A percentile compares a stretch with the other conserved stretches of the same genome.
These are phyloP conservation scores for Trichonephila inaurata DNA, from an alignment of 1,140 invertebrate species.

Conservation along the genomic window DNA sequence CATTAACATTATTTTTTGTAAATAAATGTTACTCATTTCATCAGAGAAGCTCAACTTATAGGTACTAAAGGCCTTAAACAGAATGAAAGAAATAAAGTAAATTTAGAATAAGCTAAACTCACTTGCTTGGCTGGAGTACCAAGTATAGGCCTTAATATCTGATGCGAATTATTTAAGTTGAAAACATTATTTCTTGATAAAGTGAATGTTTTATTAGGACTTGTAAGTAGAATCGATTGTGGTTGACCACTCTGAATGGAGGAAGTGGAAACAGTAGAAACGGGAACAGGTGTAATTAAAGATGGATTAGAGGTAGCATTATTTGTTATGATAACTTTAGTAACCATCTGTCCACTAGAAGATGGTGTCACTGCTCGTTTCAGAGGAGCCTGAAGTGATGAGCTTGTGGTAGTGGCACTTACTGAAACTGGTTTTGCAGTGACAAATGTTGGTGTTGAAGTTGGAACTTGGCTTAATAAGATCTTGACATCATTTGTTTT, in stretches of 20 bases:
- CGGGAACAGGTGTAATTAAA: conserved; percentile 76
- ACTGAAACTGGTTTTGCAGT: conserved; percentile 44
- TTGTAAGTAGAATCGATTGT: conserved; percentile 78
- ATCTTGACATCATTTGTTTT: conserved; percentile 71
- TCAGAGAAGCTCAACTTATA: too few relatives aligned
- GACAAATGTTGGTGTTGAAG: conserved; percentile 30
- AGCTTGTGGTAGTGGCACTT: conserved; percentile 14
- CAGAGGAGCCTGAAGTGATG: conserved; percentile 37
- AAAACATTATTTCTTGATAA: conserved; percentile 82
- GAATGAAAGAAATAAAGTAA: not conserved
- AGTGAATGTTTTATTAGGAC: conserved; percentile 86
- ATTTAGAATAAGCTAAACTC: not conserved
- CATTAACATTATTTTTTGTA: too few relatives aligned
- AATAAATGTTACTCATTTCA: too few relatives aligned
- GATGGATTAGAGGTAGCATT: conserved; percentile 77
- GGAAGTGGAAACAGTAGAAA: conserved; percentile 76
- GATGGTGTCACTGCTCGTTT: conserved; percentile 66
- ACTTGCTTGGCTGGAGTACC: conserved; percentile 80
- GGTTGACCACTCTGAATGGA: conserved; percentile 24
- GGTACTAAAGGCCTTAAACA: not conserved
- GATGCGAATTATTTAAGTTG: conserved; percentile 75
- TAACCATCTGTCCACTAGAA: conserved; percentile 80
- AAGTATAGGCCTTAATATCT: conserved; percentile 78
- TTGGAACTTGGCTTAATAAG: conserved; percentile 15
- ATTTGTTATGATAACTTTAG: conserved; percentile 84